Evolutionary conservation across 2,888 invertebrate species (phyloP).

Genomic region (Ferrisia virgata): DNA sequence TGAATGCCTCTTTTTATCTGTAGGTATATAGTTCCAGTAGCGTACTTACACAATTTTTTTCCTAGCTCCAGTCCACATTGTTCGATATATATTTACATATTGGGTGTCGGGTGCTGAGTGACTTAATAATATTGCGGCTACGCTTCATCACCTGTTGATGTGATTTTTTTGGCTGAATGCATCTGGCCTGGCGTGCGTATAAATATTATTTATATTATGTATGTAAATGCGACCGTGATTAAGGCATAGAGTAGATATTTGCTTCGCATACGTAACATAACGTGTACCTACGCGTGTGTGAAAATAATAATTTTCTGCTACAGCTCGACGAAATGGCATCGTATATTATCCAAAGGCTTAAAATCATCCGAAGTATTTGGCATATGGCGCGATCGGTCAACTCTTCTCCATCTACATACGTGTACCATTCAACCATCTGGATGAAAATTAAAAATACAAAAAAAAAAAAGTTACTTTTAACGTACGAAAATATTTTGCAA

Average conservation of each 20-base stretch:
- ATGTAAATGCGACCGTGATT: not conserved
- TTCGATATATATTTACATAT: constrained; percentile 17
- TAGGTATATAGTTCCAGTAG: constrained; percentile 40
- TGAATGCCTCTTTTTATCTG: constrained; percentile 34
- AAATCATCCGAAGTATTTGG: too few relatives aligned
- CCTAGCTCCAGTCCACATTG: not conserved
- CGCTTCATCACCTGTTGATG: not conserved
- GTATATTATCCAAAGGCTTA: too few relatives aligned
- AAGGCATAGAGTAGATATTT: not conserved
- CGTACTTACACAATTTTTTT: constrained; percentile 31
- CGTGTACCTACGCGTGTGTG: too few relatives aligned
- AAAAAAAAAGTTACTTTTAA: too few relatives aligned
- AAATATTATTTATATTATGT: not conserved
- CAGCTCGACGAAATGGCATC: too few relatives aligned
- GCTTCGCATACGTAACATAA: too few relatives aligned
- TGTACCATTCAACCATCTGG: too few relatives aligned
- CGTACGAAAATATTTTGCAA: too few relatives aligned
- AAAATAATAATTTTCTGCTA: too few relatives aligned
- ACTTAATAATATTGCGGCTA: not conserved
- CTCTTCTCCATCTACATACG: too few relatives aligned
- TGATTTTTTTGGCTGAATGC: not conserved
- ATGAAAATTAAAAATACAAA: too few relatives aligned
- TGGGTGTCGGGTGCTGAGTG: constrained; percentile 7
- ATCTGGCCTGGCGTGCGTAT: not conserved
- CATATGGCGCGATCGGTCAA: too few relatives aligned